phyloP scores from a whole-genome alignment of 2,113 vertebrate species.

The Columbina picui region DNA sequence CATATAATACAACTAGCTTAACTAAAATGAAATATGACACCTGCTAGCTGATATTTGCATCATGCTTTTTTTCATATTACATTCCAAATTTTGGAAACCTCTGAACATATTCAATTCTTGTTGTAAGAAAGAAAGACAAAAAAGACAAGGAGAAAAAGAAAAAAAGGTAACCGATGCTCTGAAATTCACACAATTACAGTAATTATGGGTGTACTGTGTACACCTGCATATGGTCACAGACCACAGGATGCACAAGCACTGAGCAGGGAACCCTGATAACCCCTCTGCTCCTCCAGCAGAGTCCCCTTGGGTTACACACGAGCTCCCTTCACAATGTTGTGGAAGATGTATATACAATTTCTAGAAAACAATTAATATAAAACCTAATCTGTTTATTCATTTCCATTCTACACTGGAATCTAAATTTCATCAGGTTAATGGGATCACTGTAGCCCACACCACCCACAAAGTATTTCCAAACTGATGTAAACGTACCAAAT shows the following conservation, averaged over 20 bases:
- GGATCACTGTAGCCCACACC: fast-evolving
- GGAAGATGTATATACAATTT: fast-evolving
- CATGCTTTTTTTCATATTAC: neutral
- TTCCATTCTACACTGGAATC: fast-evolving
- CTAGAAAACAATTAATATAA: too few species aligned
- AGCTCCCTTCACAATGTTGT: neutral
- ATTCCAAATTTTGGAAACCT: neutral
- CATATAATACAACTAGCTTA: neutral
- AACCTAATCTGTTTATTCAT: fast-evolving
- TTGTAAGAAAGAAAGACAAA: too few species aligned
- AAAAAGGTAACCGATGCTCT: neutral
- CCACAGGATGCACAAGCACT: too few species aligned
- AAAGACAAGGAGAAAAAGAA: too few species aligned
- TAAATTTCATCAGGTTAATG: fast-evolving
- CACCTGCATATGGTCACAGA: neutral
- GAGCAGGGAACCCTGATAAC: neutral
- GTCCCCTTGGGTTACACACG: fast-evolving
- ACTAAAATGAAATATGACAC: fast-evolving
- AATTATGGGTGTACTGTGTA: fast-evolving
- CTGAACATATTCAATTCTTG: neutral
- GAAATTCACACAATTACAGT: neutral
- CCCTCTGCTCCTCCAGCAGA: neutral
- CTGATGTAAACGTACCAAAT: slow-evolving; percentile 81
- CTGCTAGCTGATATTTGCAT: too few species aligned
- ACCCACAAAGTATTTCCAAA: neutral